Evolutionary conservation across 1,140 invertebrate genomes (phyloP), one percentile per base, ranked within the genome.

Genomic region (Philopotamus ludificatus): DNA sequence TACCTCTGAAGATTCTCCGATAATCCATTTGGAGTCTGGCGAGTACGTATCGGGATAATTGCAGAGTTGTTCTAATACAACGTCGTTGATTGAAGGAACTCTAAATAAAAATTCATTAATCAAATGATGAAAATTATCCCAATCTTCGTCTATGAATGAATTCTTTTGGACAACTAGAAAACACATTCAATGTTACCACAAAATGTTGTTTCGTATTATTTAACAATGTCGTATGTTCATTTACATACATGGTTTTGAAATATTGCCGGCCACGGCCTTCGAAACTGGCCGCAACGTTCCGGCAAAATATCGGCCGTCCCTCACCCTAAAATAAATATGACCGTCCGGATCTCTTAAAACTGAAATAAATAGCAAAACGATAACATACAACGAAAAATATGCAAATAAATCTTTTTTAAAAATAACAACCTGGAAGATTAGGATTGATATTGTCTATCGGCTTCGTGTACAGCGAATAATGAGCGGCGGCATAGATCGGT

Each of bases 1-100:
- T 73, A 92, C 89, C 83, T 98, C 95, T 0, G 95, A 89, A 12
- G 92, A 86, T 84, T 98, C 92, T 1, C 96, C 96, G 12, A 98
- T 81, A 44, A 94, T 92, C 91, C 91, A 94, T 74, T 91, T 93
- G 74, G 90, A 92, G 74, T 94, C 92, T 0, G 91, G 95, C 23
- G 95, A 96, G 81, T 98, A 98, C 34, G 92, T 92, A 81, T 99
- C 95, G 0, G 95, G 88, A 7, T 90, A 89, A 75, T 94, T 95
- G 70, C 88, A 88, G 10, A 98, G 77, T 70, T 87, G 87, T 71
- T 95, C 87, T 42, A 93, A 77, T 9, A 85, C 79, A 22, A 89
- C 86, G 54, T 87, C 79, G 26, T 84, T 85, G 45, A 98, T 82
- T 34, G 78, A 77, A 7, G 97, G 95, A 63, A 97, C 85, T 21